phyloP scores from a whole-genome alignment of 2,113 vertebrate genomes.

The Melanostigma gelatinosum region DNA sequence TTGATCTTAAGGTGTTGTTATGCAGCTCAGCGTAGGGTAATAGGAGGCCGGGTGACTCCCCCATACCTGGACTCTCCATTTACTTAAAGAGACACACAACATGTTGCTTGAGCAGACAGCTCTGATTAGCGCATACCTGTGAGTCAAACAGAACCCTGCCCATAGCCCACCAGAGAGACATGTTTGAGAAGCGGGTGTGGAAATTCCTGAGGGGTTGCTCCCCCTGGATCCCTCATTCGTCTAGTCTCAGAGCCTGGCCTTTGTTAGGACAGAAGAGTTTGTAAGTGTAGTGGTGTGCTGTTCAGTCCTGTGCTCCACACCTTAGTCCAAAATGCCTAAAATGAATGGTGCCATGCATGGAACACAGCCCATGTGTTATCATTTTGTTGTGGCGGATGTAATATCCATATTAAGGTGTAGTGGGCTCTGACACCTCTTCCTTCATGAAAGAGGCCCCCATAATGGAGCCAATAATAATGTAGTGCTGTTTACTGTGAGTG shows the following conservation, averaged over 20 bases:
- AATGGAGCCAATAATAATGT: constrained; percentile 22
- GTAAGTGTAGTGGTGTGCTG: constrained; percentile 8
- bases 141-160: constrained; percentile 52
- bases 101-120: constrained; percentile 1
- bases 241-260: background rate
- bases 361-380: constrained; percentile 41
- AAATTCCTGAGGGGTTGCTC: constrained; percentile 41
- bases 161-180: constrained; percentile 37
- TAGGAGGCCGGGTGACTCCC: background rate
- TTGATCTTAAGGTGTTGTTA: constrained; percentile 17
- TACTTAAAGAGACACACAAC: background rate
- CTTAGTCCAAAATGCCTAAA: constrained; percentile 10
- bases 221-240: constrained; percentile 2
- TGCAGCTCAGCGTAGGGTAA: constrained; percentile 11
- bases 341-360: background rate
- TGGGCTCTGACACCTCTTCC: constrained; percentile 28
- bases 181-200: constrained; percentile 52
- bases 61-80: constrained; percentile 16
- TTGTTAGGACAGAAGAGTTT: background rate
- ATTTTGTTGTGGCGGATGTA: constrained; percentile 39
- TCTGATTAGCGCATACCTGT: constrained; percentile 59
- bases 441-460: constrained; percentile 52
- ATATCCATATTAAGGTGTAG: constrained; percentile 20
- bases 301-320: background rate
- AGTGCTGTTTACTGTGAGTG: constrained; percentile 51